These are phyloP conservation scores for Aradophagus sp. DNA, from an alignment of 1,140 invertebrate species.

Conservation along the genomic window DNA sequence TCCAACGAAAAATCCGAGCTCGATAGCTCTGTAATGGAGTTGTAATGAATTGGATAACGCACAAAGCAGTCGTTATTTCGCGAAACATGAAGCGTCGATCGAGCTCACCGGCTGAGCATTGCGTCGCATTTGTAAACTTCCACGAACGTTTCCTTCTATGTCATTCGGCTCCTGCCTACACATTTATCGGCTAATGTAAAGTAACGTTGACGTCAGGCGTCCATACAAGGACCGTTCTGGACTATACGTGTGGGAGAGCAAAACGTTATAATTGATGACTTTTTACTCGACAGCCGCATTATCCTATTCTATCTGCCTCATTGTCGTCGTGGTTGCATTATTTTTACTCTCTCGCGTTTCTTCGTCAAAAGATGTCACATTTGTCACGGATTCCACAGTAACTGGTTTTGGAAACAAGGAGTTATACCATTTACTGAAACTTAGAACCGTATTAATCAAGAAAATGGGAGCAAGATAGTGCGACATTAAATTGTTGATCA, in stretches of 20 bases:
- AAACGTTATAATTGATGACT: slow-evolving; percentile 60
- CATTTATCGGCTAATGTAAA: slow-evolving; percentile 60
- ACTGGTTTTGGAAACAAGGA: too few species aligned
- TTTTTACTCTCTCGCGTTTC: slow-evolving; percentile 8
- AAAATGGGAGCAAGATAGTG: too few species aligned
- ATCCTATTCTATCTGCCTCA: slow-evolving; percentile 46
- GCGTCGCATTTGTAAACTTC: slow-evolving; percentile 55
- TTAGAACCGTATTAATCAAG: too few species aligned
- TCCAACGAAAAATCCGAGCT: too few species aligned
- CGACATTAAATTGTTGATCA: too few species aligned
- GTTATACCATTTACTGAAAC: too few species aligned
- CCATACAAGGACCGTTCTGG: slow-evolving; percentile 58
- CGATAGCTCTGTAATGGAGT: too few species aligned
- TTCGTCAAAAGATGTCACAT: too few species aligned
- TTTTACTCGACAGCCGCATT: slow-evolving; percentile 53
- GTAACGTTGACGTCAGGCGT: slow-evolving; percentile 60
- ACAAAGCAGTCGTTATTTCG: too few species aligned
- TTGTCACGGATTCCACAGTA: too few species aligned
- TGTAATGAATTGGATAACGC: too few species aligned
- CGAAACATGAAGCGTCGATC: slow-evolving; percentile 7
- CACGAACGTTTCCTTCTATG: slow-evolving; percentile 60
- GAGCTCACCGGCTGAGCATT: slow-evolving; percentile 39
- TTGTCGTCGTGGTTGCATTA: slow-evolving; percentile 15
- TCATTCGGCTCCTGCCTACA: slow-evolving; percentile 56
- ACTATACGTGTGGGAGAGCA: slow-evolving; percentile 54